Base-by-base conservation (phyloP, 2,888 invertebrate genomes). In the Notodonta dromedarius region DNA sequence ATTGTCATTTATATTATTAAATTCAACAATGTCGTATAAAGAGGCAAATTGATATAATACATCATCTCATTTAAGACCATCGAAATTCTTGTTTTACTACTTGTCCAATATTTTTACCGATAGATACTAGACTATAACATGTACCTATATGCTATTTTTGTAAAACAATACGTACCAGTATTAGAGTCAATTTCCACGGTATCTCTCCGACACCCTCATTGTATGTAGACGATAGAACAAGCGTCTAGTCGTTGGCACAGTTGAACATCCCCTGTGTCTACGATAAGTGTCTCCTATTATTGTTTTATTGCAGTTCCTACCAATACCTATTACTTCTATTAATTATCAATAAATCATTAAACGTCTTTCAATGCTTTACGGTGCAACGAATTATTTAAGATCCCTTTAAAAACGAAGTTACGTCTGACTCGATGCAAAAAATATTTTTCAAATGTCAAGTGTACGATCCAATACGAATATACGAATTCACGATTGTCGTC, bases 161-260 rank as follows among this genome's bases (percentile, higher is more conserved):
- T 68, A 61, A 62, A 64, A 83, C 82, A 85, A 83, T 81, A 71
- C 76, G 83, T 81, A 71, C 76, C 62, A 73, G 83, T 84, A 84
- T 87, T 77, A 71, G 74, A 86, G 78, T 65, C 80, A 83, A 88
- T 86, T 87, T 86, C 81, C 85, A 87, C 82, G 87, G 83, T 75
- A 74, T 74, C 76, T 84, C 79, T 84, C 76, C 69, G 74, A 69
- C 82, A 78, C 72, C 66, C 74, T 76, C 74, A 77, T 80, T 81
- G 77, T 81, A 84, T 81, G 73, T 65, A 79, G 71, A 77, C 76
- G 66, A 70, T 75, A 71, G 62, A 73, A 74, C 76, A 72, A 72
- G 73, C 72, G 70, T 76, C 71, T 69, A 69, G 62, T 56, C 60
- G 57, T 73, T 77, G 69, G 64, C 71, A 62, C 67, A 70, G 60